Evolutionary conservation across 1,140 invertebrate species (phyloP).

Genomic region (Luehdorfia chinensis): DNA sequence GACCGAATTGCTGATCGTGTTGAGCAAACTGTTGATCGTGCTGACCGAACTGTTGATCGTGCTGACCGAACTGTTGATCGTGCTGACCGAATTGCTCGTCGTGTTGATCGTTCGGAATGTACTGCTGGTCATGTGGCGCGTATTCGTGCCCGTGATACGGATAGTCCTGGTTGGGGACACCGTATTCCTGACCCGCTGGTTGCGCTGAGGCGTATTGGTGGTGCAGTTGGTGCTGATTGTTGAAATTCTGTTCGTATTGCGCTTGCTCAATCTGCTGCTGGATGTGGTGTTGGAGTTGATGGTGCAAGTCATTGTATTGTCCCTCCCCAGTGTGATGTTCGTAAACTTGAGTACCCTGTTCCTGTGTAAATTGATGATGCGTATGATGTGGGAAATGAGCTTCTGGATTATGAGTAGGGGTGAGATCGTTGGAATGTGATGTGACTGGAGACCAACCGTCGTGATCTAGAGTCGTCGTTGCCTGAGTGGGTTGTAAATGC

Average conservation of each 20-base stretch:
- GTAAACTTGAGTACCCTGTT: constrained; percentile 56
- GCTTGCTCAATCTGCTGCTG: constrained; percentile 63
- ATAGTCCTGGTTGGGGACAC: constrained; percentile 18
- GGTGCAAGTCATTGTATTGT: constrained; percentile 51
- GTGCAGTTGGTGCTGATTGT: constrained; percentile 46
- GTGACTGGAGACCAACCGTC: constrained; percentile 63
- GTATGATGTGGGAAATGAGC: constrained; percentile 37
- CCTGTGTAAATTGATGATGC: constrained; percentile 52
- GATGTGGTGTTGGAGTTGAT: constrained; percentile 60
- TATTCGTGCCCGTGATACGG: constrained; percentile 42
- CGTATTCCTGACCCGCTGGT: constrained; percentile 35
- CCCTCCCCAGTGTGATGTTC: constrained; percentile 54
- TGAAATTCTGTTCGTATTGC: constrained; percentile 52
- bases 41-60: constrained; percentile 34
- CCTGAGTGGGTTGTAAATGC: constrained; percentile 37
- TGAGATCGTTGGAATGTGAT: constrained; percentile 34
- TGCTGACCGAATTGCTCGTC: constrained; percentile 31
- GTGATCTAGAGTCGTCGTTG: constrained; percentile 42
- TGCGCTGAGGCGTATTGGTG: constrained; percentile 52
- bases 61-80: constrained; percentile 29
- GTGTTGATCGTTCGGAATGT: constrained; percentile 23
- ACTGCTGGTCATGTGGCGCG: constrained; percentile 35
- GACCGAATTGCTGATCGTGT: constrained; percentile 34
- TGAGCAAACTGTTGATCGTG: constrained; percentile 47
- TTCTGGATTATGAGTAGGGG: constrained; percentile 31